A percentile compares a stretch with the other conserved stretches of the same genome.
Evolutionary conservation across 2,888 invertebrate genomes (phyloP).

Genomic region (Cephus pygmeus): DNA sequence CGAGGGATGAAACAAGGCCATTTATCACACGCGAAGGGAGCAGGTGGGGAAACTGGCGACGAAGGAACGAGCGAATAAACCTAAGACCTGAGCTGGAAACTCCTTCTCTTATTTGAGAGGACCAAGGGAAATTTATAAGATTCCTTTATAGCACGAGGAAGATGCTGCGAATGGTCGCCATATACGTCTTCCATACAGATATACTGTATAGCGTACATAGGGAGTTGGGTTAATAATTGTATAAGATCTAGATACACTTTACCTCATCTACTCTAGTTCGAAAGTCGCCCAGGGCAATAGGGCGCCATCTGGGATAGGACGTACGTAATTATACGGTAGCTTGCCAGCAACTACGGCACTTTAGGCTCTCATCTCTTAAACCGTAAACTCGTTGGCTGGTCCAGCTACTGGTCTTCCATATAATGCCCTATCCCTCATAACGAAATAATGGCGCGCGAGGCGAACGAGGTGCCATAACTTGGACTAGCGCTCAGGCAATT

Average conservation of each 20-base stretch:
- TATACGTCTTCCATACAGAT: background rate
- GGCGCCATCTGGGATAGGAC: constrained; percentile 28
- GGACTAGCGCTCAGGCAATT: constrained; percentile 44
- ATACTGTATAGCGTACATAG: background rate
- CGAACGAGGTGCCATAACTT: constrained; percentile 58
- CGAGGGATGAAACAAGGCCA: constrained; percentile 49
- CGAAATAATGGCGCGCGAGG: constrained; percentile 52
- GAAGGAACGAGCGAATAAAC: constrained; percentile 34
- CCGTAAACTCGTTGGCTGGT: constrained; percentile 60
- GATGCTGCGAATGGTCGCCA: background rate
- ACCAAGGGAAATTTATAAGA: background rate
- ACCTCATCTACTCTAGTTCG: background rate
- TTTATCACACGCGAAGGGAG: constrained; percentile 54
- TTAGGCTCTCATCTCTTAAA: constrained; percentile 48
- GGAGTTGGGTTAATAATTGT: background rate
- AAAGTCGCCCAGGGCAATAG: constrained; percentile 2
- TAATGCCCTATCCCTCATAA: constrained; percentile 60
- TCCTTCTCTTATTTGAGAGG: background rate
- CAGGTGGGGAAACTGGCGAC: constrained; percentile 53
- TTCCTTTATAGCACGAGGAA: background rate
- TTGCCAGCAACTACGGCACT: constrained; percentile 38
- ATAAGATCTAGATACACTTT: background rate
- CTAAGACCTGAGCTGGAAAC: background rate
- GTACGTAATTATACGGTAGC: constrained; percentile 65
- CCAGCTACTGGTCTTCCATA: constrained; percentile 62